Evolutionary conservation across 2,888 invertebrate genomes (phyloP).

Genomic region (Gastracanthus pulcherrimus): DNA sequence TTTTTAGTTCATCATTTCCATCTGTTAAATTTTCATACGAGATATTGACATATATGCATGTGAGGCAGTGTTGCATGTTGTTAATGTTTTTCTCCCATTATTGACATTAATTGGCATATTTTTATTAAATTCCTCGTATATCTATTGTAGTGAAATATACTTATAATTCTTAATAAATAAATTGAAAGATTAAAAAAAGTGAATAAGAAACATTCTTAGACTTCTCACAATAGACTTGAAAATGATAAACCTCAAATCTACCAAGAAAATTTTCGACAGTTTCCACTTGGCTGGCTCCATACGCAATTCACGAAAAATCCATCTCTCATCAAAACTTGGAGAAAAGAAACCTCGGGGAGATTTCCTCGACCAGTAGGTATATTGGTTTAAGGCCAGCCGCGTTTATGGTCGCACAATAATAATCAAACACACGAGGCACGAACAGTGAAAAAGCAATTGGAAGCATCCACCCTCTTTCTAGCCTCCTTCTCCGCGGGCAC

Average conservation of each 20-base stretch:
- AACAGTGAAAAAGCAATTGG: constrained; percentile 39
- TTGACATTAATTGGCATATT: too few species aligned
- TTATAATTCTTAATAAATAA: too few species aligned
- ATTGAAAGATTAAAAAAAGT: too few species aligned
- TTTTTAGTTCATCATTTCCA: too few species aligned
- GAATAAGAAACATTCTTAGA: too few species aligned
- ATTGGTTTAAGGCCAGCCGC: constrained; percentile 50
- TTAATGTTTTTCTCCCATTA: too few species aligned
- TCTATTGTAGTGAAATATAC: too few species aligned
- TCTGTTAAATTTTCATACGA: too few species aligned
- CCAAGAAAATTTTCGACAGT: constrained; percentile 35
- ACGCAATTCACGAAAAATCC: background rate
- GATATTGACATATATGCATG: too few species aligned
- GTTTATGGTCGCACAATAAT: constrained; percentile 45
- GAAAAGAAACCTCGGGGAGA: background rate
- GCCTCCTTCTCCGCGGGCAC: background rate
- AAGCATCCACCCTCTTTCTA: background rate
- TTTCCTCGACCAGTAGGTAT: constrained; percentile 18
- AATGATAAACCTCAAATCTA: constrained; percentile 41
- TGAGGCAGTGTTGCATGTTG: too few species aligned
- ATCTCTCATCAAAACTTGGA: background rate
- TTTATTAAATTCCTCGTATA: too few species aligned
- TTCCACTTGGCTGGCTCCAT: constrained; percentile 34
- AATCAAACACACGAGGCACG: constrained; percentile 33
- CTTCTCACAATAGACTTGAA: background rate